A percentile compares a stretch with the other conserved stretches of the same genome.
These are phyloP conservation scores for Drosophila kohkoa DNA, from an alignment of 1,140 invertebrate species.

Conservation along the genomic window DNA sequence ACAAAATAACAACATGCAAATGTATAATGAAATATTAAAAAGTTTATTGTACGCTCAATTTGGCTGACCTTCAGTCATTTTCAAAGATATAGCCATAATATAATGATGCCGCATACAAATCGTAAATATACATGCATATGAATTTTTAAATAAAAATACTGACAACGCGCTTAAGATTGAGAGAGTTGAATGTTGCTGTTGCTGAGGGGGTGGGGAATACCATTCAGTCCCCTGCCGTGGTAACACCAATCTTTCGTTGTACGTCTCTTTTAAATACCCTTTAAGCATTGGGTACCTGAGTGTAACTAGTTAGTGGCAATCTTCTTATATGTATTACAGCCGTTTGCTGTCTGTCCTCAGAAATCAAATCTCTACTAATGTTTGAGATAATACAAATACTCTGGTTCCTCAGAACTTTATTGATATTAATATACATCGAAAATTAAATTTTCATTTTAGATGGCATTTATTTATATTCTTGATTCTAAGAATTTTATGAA, in stretches of 20 bases:
- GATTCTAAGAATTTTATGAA: no score
- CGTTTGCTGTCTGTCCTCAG: no score
- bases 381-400: no score
- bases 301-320: no score
- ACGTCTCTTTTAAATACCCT: slow-evolving; percentile 1
- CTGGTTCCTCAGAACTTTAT: no score
- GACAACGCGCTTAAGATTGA: slow-evolving; percentile 28
- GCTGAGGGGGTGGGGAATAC: slow-evolving; percentile 43
- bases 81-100: slow-evolving; percentile 71
- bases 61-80: slow-evolving; percentile 76
- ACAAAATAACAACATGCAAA: slow-evolving; percentile 50
- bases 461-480: no score
- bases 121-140: slow-evolving; percentile 51
- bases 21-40: slow-evolving; percentile 67
- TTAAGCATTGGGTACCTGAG: no score
- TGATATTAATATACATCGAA: no score
- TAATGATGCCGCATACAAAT: slow-evolving; percentile 48
- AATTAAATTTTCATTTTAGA: no score
- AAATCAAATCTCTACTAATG: no score
- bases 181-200: slow-evolving; percentile 28
- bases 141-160: slow-evolving; percentile 40
- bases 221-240: slow-evolving; percentile 35
- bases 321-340: no score
- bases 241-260: slow-evolving; percentile 24
- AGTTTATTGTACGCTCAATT: slow-evolving; percentile 79